Conservation (phyloP, 2,888 invertebrate genomes). For the Cephus runcator region DNA sequence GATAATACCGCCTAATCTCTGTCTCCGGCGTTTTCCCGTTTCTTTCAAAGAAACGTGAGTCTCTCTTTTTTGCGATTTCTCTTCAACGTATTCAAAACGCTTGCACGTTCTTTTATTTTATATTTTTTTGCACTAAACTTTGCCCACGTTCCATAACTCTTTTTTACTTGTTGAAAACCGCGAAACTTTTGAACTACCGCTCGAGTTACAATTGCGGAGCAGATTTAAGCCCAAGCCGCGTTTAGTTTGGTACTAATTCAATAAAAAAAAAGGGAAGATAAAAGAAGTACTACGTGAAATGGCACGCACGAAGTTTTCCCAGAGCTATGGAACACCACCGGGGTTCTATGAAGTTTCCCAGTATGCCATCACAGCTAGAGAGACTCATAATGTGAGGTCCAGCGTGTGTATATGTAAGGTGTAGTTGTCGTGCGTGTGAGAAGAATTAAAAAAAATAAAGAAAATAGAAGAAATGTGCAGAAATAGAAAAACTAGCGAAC, state of each 20-base stretch:
- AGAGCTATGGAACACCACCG: background rate
- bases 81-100: constrained; percentile 19
- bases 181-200: background rate
- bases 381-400: background rate
- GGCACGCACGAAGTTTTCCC: background rate
- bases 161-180: background rate
- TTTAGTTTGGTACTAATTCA: background rate
- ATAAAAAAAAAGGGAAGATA: background rate
- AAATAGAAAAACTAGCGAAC: constrained; percentile 35
- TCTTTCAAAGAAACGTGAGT: constrained; percentile 45
- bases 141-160: constrained; percentile 42
- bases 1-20: constrained; percentile 55
- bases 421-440: background rate
- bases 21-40: constrained; percentile 55
- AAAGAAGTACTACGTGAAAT: background rate
- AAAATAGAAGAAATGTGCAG: constrained; percentile 30
- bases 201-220: background rate
- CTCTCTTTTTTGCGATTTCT: background rate
- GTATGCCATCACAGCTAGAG: background rate
- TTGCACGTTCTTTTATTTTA: constrained; percentile 39
- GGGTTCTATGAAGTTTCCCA: background rate
- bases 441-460: background rate
- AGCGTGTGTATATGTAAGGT: background rate
- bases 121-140: constrained; percentile 40
- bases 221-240: background rate